Evolutionary conservation across 2,113 vertebrate genomes (phyloP).

Genomic region (Pterophyllum scalare): DNA sequence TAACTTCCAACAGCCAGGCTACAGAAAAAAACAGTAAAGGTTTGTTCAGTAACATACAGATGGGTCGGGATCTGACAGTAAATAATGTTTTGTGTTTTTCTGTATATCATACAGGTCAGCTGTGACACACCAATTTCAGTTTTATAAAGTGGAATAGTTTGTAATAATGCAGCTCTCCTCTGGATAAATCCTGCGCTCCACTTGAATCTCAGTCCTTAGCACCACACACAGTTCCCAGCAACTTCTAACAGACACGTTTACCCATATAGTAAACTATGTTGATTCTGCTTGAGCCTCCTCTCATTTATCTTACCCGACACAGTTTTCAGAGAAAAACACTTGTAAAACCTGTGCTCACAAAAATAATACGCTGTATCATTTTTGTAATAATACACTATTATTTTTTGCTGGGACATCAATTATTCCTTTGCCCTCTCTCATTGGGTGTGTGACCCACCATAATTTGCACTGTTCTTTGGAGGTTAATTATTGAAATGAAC

Average conservation of each 20-base stretch:
- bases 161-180: neutral
- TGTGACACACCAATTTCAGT: too few species aligned
- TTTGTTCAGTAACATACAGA: neutral
- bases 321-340: too few species aligned
- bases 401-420: neutral
- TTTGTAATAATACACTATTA: neutral
- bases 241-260: neutral
- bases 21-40: neutral
- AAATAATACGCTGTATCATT: too few species aligned
- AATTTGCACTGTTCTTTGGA: too few species aligned
- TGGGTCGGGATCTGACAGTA: too few species aligned
- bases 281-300: neutral
- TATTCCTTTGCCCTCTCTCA: neutral
- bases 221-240: neutral
- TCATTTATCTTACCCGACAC: rapidly evolving
- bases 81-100: too few species aligned
- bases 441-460: too few species aligned
- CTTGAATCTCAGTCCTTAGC: neutral
- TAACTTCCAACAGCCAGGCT: neutral
- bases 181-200: too few species aligned
- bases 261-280: too few species aligned
- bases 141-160: too few species aligned
- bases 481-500: neutral
- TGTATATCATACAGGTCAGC: neutral
- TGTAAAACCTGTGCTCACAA: neutral